Evolutionary conservation across 1,140 invertebrate species (phyloP), one percentile per base, ranked within the genome.

Genomic region (Nephotettix cincticeps): DNA sequence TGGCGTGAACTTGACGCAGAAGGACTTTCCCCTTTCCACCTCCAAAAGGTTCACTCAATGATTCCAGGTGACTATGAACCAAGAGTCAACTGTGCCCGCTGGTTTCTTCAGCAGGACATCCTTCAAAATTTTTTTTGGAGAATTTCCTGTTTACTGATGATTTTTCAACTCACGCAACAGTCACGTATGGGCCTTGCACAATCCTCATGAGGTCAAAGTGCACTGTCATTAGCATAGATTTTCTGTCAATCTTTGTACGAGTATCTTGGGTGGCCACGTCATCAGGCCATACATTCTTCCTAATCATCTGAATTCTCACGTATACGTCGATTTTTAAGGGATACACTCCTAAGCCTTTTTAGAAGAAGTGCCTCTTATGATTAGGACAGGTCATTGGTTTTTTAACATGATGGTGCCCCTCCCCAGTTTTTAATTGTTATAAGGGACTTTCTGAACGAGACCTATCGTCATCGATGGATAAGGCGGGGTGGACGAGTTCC

Each of bases 341-440:
- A 75, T 4, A 32, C 36, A 29, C 72, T 77, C 27, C 72, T 76
- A 28, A 25, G 63, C 51, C 40, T 77, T n/a, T 21, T 36, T 77
- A 27, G 66, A 74, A 61, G 68, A 74, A 68, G 54, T 75, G 64
- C 40, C 71, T 72, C 56, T 75, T 32, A 45, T 36, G 17, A 66
- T 75, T 27, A 70, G 74, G 32, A 29, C 27, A 27, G 58, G 73
- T 29, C 75, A 79, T 73, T 79, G 76, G 76, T 79, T 76, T n/a
- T n/a, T 36, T 76, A 78, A 69, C 76, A 80, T 61, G 78, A 78
- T 74, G 75, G 73, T 25, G 72, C 71, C 47, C 75, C 75, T 30
- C 58, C 70, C 25, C 72, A 75, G 28, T 73, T 45, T 40, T 58
- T 28, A 45, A 30, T 3, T 40, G 28, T 54, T 45, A 69, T 75